Base-by-base conservation (phyloP, 2,113 vertebrate genomes). In the Paradisaea rubra region DNA sequence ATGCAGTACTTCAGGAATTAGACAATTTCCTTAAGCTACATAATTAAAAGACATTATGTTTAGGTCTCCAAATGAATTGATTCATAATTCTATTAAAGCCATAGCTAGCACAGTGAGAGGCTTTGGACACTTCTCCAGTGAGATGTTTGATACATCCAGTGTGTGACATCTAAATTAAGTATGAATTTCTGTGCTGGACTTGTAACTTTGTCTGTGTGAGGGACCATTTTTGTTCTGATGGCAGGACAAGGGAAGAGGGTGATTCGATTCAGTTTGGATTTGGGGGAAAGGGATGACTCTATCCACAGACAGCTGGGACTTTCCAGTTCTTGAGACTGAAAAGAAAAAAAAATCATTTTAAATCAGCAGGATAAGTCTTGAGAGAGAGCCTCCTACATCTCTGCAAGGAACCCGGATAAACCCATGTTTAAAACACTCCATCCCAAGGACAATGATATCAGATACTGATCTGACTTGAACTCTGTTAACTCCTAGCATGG, bases 111-210 rank as follows among this genome's bases (percentile, higher is more conserved):
- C 22, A 13, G 35, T 15, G 13, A 66, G 61, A 53, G 27, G 78
- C 78, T 85, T 44, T 54, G 11, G 57, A 13, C 9, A 1, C 37
- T 72, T 81, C 47, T n/a, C 14, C 33, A 42, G 39, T 42, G 12
- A 59, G 50, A 5, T 8, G 16, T 49, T 56, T 12, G 24, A 9
- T 65, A 13, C 2, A 10, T 52, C 22, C 13, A 3, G 0, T 12
- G 6, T 9, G 2, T 25, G 19, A 3, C 30, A 3, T 68, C 22
- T 25, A 33, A 68, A 56, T n/a, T 25, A 59, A n/a, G 15, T 11
- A 22, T 14, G 14, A 19, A 15, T 65, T 76, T 56, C 50, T 44
- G 17, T 60, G 41, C 30, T 66, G 15, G 52, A 9, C 25, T 87
- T 73, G 54, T 60, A 41, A 20, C 49, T 54, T 63, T 39, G 16